Conservation (phyloP, 2,797 vertebrate species). For the Hipposideros larvatus region DNA sequence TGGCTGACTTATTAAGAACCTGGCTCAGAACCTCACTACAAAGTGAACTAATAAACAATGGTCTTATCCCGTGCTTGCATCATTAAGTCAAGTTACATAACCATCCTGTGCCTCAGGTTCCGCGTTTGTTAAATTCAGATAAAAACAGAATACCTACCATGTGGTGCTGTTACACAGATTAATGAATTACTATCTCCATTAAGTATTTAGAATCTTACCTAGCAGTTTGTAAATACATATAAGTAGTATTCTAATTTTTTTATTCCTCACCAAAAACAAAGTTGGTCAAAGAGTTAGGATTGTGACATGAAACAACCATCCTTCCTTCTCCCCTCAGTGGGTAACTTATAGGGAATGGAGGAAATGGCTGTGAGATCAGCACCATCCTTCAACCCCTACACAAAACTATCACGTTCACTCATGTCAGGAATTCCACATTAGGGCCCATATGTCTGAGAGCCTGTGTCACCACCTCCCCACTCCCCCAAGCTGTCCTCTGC, state of each 20-base stretch:
- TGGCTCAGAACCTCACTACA: neutral
- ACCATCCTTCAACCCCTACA: neutral
- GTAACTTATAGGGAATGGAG: neutral
- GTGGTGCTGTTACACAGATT: neutral
- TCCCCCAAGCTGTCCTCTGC: no score
- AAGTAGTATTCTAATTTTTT: neutral
- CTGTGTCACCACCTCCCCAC: neutral
- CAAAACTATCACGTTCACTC: no score
- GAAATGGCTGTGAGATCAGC: neutral
- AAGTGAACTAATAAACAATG: neutral
- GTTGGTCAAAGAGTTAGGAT: neutral
- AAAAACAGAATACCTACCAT: neutral
- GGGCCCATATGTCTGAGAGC: accelerated
- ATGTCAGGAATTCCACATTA: neutral
- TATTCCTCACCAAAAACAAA: neutral
- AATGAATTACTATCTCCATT: neutral
- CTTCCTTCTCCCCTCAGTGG: neutral
- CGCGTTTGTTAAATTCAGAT: neutral
- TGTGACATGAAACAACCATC: neutral
- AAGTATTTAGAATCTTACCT: neutral
- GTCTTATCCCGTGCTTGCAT: neutral
- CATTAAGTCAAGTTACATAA: neutral
- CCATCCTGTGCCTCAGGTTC: neutral
- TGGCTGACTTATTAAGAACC: neutral
- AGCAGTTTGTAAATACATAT: neutral